A percentile compares a stretch with the other conserved stretches of the same genome.
Conservation (phyloP, 2,888 invertebrate species). For the Dasysyrphus tricinctus region DNA sequence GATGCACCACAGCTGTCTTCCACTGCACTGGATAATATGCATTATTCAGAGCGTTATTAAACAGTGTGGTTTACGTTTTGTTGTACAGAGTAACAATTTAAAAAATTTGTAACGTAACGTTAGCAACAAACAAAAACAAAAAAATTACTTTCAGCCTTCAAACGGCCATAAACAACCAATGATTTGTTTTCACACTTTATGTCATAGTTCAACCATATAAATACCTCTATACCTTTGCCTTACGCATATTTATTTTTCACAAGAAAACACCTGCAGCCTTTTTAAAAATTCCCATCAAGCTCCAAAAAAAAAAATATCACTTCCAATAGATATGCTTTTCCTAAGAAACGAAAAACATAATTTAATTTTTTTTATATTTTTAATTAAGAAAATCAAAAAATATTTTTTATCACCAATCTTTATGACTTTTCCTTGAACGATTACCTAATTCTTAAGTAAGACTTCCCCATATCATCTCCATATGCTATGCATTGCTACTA, state of each 20-base stretch:
- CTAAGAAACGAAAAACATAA: background rate
- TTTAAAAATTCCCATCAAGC: constrained; percentile 34
- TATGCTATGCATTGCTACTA: constrained; percentile 24
- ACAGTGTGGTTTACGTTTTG: no score
- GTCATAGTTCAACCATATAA: background rate
- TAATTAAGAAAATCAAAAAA: constrained; percentile 1
- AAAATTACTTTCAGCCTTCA: no score
- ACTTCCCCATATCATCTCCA: constrained; percentile 41
- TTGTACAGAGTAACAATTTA: no score
- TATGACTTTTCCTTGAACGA: constrained; percentile 46
- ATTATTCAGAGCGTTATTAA: no score
- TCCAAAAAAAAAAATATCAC: background rate
- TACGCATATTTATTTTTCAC: background rate
- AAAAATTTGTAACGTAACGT: no score
- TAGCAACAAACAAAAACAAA: no score
- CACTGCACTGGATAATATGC: no score
- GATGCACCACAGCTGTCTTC: no score
- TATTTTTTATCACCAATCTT: constrained; percentile 39
- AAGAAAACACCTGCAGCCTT: background rate
- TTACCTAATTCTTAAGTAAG: constrained; percentile 36
- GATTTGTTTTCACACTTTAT: background rate
- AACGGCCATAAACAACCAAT: no score
- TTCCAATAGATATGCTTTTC: background rate
- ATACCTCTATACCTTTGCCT: background rate
- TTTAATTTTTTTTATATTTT: constrained; percentile 7